Evolutionary conservation across 2,797 vertebrate species (phyloP), one percentile per base, ranked within the genome.

Genomic region (Sitta carolinensis): DNA sequence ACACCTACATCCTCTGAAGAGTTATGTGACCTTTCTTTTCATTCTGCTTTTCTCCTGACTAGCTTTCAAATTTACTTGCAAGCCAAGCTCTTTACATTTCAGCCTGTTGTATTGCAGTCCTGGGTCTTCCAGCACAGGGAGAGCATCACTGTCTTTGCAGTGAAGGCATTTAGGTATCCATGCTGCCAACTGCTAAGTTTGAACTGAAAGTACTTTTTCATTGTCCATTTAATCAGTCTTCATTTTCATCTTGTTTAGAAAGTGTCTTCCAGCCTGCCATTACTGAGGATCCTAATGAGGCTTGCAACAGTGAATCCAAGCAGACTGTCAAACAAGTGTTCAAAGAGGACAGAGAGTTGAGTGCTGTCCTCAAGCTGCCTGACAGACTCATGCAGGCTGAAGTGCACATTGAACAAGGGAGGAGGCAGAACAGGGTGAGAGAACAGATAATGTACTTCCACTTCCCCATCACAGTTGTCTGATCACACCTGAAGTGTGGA

Each of bases 41-140:
- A 50, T 50, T 42, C 36, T 73, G 6, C 38, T 82, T 7, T 89
- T 68, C 50, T 94, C 25, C 55, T 74, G 63, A 36, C 10, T 64
- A 27, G 48, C 42, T 93, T 95, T 95, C 64, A 84, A 92, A 74
- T 87, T 91, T 58, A 50, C 27, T 89, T 93, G 45, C 63, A 89
- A 80, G 29, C 32, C 2, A 3, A 81, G 47, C 1, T 1, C 66
- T 87, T 89, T 64, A 64, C n/a, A 21, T 84, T 76, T 77, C 51
- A 93, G 36, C 42, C 38, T 16, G 17, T 32, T 54, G 23, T 78
- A 25, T 69, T 87, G 16, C 0, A 0, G 66, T 67, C 51, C 13
- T 32, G 43, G 48, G 23, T 79, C 73, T 80, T 84, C 45, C 70
- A 72, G 77, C 27, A 64, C 11, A 42, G 52, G 73, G 32, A 54